Percentiles rank a stretch among this genome's conserved stretches.
Evolutionary conservation across 2,888 invertebrate genomes (phyloP).

Genomic region (Priocnemis perturbator): DNA sequence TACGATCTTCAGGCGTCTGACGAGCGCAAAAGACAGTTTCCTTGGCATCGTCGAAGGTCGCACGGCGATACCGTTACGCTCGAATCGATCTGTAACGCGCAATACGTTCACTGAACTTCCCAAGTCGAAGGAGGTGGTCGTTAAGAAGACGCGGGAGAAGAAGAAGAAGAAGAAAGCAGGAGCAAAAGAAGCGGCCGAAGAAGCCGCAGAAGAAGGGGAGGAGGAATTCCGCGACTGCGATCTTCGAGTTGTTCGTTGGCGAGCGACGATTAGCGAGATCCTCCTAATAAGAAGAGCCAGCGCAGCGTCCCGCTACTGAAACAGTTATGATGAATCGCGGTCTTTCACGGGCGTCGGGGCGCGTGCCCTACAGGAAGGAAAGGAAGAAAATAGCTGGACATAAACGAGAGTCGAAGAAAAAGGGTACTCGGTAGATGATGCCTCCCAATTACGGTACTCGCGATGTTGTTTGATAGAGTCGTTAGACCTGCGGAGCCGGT

Average conservation of each 20-base stretch:
- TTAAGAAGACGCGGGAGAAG: too few species aligned
- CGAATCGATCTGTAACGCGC: slow-evolving; percentile 33
- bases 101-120: slow-evolving; percentile 47
- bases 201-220: neutral
- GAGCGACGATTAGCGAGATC: slow-evolving; percentile 67
- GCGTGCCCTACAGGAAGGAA: neutral
- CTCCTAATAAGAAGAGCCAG: slow-evolving; percentile 71
- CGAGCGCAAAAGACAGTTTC: slow-evolving; percentile 16
- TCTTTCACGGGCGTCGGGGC: neutral
- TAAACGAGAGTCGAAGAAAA: neutral
- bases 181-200: neutral
- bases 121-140: slow-evolving; percentile 15
- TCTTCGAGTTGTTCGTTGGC: slow-evolving; percentile 14
- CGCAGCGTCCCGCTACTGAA: slow-evolving; percentile 72
- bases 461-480: neutral
- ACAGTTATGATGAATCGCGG: slow-evolving; percentile 67
- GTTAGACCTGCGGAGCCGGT: too few species aligned
- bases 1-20: too few species aligned
- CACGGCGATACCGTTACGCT: slow-evolving; percentile 42
- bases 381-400: neutral
- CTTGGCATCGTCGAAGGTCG: slow-evolving; percentile 44
- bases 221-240: slow-evolving; percentile 10
- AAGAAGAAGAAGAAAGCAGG: too few species aligned
- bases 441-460: slow-evolving; percentile 7
- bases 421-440: neutral